Base-by-base conservation (phyloP, 1,140 invertebrate genomes). In the Ditylenchus dipsaci region DNA sequence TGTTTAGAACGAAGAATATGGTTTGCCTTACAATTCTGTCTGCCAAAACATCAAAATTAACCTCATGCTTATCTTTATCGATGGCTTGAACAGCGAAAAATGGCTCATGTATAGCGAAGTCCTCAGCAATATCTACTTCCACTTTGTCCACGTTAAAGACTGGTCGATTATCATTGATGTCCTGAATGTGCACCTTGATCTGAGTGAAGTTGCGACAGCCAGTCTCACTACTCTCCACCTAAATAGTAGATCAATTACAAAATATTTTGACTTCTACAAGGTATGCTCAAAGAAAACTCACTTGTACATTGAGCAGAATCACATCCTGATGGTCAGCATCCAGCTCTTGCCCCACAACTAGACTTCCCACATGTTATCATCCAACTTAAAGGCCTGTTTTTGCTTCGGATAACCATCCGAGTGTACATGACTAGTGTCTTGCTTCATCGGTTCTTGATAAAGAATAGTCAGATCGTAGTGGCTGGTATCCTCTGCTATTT, bases 91-190 rank as follows among this genome's bases (percentile, higher is more conserved):
- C 87, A 49, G 86, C 87, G 0, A 78, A 83, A 42, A 81, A 81
- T 7, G 79, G 67, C 26, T 81, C 74, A 38, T 78, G 68, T 21
- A 78, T 64, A 8, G 67, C 56, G 9, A 90, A 88, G 77, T 92
- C 93, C 83, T 95, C 93, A 0, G 91, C 89, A 0, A 95, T 89
- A 0, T 91, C 92, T 23, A 94, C 90, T 8, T 90, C 86, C 0
- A 93, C 89, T 17, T 88, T 88, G 45, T 84, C 87, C 3, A 89
- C 89, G 62, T 89, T 88, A 82, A 97, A 97, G 73, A 88, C 88
- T 0, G 92, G 93, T 82, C 90, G 90, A 78, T 95, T 95, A 73
- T 96, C 93, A 79, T 97, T 96, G 66, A 91, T 89, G 81, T 95
- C 93, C 61, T 90, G 88, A n/a, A 86, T 78, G 27, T 23, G 9